Evolutionary conservation across 2,797 vertebrate species (phyloP).

Genomic region (Chaetodon trifasciatus): DNA sequence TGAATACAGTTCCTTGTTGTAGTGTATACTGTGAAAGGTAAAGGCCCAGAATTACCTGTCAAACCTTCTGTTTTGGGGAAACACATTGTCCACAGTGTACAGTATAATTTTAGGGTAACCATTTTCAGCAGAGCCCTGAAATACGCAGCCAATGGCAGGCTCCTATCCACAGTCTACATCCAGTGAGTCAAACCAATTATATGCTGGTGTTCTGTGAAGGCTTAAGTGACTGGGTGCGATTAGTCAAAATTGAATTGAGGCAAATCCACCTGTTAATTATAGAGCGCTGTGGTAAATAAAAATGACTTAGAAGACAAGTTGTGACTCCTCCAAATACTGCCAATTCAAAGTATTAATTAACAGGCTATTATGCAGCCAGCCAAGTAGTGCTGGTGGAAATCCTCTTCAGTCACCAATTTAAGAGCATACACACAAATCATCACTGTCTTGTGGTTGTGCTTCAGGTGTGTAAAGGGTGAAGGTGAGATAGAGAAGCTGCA

Average conservation of each 20-base stretch:
- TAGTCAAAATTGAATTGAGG: neutral
- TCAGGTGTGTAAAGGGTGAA: conserved; percentile 96
- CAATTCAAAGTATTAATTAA: conserved; percentile 6
- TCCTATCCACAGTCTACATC: no score
- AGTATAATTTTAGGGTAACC: no score
- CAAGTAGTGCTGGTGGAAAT: neutral
- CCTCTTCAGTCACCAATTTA: neutral
- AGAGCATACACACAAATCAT: neutral
- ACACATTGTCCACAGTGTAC: no score
- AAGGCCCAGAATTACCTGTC: neutral
- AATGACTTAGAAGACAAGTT: neutral
- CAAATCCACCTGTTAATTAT: neutral
- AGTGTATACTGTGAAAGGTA: neutral
- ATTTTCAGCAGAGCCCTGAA: no score
- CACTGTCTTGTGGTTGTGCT: conserved; percentile 13
- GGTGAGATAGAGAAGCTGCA: conserved; percentile 98
- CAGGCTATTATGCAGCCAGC: neutral
- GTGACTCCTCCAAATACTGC: neutral
- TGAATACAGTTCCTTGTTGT: neutral
- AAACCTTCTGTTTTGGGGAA: neutral
- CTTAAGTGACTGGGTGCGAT: neutral
- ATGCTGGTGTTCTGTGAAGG: neutral
- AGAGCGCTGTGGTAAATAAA: neutral
- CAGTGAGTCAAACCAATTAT: no score
- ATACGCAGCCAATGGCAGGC: no score